Evolutionary conservation across 2,888 invertebrate genomes (phyloP).

Genomic region (Hedya salicella): DNA sequence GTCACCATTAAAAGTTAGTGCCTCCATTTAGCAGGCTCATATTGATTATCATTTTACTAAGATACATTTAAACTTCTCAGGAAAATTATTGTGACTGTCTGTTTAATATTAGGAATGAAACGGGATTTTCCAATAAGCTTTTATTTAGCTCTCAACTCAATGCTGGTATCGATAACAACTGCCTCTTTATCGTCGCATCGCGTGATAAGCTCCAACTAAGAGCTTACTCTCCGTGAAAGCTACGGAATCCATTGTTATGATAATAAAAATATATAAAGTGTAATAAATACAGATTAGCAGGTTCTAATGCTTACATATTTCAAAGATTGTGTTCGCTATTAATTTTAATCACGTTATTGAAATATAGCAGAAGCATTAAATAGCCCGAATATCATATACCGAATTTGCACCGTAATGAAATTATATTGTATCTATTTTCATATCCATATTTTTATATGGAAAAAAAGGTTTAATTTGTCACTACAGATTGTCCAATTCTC

Average conservation of each 20-base stretch:
- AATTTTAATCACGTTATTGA: not conserved
- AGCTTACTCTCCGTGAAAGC: slow-evolving; percentile 10
- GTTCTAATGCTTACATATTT: not conserved
- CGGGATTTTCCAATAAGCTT: not conserved
- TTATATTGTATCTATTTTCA: slow-evolving; percentile 15
- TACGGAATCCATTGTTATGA: slow-evolving; percentile 18
- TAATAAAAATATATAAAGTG: slow-evolving; percentile 18
- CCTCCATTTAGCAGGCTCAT: too few species aligned
- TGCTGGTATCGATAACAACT: slow-evolving; percentile 4
- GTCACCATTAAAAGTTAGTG: too few species aligned
- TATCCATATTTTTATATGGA: too few species aligned
- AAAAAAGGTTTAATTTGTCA: too few species aligned
- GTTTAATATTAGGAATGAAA: not conserved
- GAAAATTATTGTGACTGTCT: too few species aligned
- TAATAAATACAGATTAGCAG: slow-evolving; percentile 9
- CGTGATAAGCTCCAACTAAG: slow-evolving; percentile 28
- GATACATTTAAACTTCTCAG: too few species aligned
- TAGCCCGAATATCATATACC: not conserved
- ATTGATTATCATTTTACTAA: too few species aligned
- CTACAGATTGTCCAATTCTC: too few species aligned
- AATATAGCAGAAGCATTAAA: not conserved
- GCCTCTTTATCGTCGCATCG: slow-evolving; percentile 14
- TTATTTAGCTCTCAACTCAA: slow-evolving; percentile 4
- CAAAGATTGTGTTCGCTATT: not conserved
- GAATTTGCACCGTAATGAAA: slow-evolving; percentile 3